phyloP scores from a whole-genome alignment of 2,888 invertebrate species.

The Eudasyphora cyanicolor region DNA sequence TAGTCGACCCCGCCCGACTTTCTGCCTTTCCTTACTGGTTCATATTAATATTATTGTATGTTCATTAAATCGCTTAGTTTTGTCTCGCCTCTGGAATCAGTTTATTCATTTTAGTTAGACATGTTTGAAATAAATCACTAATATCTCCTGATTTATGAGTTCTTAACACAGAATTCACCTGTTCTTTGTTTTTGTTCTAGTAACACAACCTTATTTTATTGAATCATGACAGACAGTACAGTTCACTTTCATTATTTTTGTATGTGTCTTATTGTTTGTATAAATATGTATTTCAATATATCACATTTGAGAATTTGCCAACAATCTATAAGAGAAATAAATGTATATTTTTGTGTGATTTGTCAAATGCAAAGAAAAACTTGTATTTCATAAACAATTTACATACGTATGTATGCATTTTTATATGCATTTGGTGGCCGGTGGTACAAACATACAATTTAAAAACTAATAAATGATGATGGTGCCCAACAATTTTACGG shows the following conservation, averaged over 20 bases:
- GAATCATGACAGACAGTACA: neutral
- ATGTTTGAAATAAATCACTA: too few species aligned
- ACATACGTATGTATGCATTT: neutral
- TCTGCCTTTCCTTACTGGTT: too few species aligned
- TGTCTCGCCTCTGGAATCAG: too few species aligned
- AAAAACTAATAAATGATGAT: constrained; percentile 36
- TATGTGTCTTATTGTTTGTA: neutral
- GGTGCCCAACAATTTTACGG: constrained; percentile 45
- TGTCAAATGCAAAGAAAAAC: neutral
- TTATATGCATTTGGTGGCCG: neutral
- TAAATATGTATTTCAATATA: neutral
- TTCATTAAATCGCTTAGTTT: too few species aligned
- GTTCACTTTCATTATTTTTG: neutral
- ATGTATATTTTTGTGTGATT: neutral
- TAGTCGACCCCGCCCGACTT: too few species aligned
- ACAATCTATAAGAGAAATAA: neutral
- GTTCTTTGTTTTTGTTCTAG: too few species aligned
- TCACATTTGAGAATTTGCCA: constrained; percentile 43
- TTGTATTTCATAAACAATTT: constrained; percentile 22
- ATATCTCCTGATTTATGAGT: too few species aligned
- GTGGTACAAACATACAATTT: neutral
- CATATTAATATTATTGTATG: too few species aligned
- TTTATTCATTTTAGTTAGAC: too few species aligned
- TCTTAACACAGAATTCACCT: too few species aligned
- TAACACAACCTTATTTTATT: too few species aligned